Evolutionary conservation across 2,888 invertebrate species (phyloP).

Genomic region (Incurvaria masculella): DNA sequence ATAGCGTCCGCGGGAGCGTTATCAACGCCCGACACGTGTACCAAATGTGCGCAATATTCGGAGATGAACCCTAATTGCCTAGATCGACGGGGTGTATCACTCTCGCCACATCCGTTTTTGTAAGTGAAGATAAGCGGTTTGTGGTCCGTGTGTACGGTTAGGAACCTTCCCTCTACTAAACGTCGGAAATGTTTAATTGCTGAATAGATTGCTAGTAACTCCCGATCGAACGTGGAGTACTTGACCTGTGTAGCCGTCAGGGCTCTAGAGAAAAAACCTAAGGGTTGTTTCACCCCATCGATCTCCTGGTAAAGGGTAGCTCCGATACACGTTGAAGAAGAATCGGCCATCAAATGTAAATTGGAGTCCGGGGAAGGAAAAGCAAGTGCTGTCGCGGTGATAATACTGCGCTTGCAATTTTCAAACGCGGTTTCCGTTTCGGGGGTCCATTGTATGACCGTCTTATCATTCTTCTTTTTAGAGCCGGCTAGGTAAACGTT

Average conservation of each 20-base stretch:
- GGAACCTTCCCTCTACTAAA: conserved; percentile 7
- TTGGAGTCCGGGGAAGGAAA: conserved; percentile 1
- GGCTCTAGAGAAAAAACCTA: conserved; percentile 12
- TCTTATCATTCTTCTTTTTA: conserved; percentile 11
- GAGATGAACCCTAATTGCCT: not conserved
- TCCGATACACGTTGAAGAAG: conserved; percentile 6
- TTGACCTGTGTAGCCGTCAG: conserved; percentile 9
- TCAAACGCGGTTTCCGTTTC: conserved; percentile 5
- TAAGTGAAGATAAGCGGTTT: conserved; percentile 1
- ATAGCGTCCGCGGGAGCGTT: not conserved
- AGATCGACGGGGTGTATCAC: not conserved
- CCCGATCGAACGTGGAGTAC: conserved; percentile 13
- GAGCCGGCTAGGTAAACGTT: conserved; percentile 6
- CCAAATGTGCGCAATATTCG: not conserved
- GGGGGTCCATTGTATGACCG: conserved; percentile 7
- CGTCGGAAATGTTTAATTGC: conserved; percentile 9
- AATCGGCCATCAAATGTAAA: conserved; percentile 10
- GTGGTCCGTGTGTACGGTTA: conserved; percentile 9
- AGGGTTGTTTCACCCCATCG: conserved; percentile 8
- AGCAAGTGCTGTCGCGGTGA: conserved; percentile 1
- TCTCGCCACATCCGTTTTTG: not conserved
- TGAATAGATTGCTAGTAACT: conserved; percentile 11
- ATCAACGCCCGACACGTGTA: not conserved
- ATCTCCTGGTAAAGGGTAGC: conserved; percentile 8
- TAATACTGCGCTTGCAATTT: conserved; percentile 4